These are phyloP conservation scores for Ophioninae sp. DNA, from an alignment of 2,888 invertebrate genomes.

Conservation along the genomic window DNA sequence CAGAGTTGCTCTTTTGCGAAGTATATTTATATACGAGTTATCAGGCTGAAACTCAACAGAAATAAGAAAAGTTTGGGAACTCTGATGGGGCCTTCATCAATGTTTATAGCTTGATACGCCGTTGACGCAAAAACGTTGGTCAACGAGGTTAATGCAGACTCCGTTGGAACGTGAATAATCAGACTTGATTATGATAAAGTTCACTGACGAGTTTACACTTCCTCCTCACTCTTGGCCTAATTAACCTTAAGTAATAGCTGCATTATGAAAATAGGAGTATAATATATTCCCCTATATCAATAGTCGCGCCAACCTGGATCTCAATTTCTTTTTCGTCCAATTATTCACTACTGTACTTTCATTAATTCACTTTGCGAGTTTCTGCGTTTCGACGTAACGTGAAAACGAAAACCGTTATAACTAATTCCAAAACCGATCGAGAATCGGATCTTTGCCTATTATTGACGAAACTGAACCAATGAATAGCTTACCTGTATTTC, in stretches of 20 bases:
- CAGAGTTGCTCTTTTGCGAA: neutral
- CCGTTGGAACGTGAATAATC: neutral
- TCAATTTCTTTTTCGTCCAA: neutral
- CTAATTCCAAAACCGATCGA: neutral
- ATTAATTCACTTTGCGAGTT: neutral
- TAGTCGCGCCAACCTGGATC: neutral
- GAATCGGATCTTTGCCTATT: neutral
- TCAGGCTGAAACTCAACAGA: neutral
- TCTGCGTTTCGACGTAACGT: neutral
- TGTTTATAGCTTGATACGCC: conserved; percentile 19
- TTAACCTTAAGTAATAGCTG: conserved; percentile 4
- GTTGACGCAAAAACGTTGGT: conserved; percentile 12
- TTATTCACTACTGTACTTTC: neutral
- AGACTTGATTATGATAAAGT: conserved; percentile 19
- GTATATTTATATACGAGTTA: neutral
- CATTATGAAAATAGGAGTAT: conserved; percentile 8
- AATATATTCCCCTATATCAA: neutral
- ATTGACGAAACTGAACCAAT: neutral
- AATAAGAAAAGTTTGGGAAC: neutral
- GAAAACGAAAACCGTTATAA: too few species aligned
- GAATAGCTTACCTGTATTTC: neutral
- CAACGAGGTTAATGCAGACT: conserved; percentile 13
- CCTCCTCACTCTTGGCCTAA: conserved; percentile 5
- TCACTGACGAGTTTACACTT: conserved; percentile 7
- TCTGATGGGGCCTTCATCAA: conserved; percentile 1